These are phyloP conservation scores for Nemapogon koenigi DNA, from an alignment of 2,888 invertebrate genomes.

Conservation along the genomic window DNA sequence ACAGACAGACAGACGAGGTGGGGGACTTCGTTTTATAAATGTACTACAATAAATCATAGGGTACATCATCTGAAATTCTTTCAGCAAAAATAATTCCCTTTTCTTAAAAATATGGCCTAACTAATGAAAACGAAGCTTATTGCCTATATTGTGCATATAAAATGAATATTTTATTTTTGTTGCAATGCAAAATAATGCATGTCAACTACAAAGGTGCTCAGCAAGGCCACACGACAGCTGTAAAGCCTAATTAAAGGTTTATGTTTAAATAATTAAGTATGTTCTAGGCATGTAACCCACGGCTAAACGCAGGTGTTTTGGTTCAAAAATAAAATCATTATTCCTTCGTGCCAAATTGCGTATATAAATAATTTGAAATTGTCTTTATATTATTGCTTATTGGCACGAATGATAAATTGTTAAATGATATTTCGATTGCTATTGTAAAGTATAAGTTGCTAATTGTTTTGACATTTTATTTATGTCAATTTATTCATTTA, in stretches of 20 bases:
- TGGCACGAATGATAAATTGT: conserved; percentile 20
- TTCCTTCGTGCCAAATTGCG: conserved; percentile 50
- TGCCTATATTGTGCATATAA: no score
- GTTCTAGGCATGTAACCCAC: conserved; percentile 28
- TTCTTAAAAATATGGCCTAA: no score
- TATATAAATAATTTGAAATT: conserved; percentile 32
- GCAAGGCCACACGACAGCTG: conserved; percentile 54
- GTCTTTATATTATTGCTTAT: conserved; percentile 24
- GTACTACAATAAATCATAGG: no score
- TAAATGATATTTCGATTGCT: no score
- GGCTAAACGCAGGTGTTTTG: conserved; percentile 43
- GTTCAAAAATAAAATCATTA: conserved; percentile 55
- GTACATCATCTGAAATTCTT: no score
- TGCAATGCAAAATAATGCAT: conserved; percentile 50
- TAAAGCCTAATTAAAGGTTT: conserved; percentile 57
- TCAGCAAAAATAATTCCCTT: no score
- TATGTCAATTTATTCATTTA: no score
- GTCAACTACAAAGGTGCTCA: conserved; percentile 53
- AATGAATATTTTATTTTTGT: conserved; percentile 50
- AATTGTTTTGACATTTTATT: no score
- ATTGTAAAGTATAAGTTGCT: no score
- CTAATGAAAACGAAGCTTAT: no score
- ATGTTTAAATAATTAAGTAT: conserved; percentile 62
- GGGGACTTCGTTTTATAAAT: no score
- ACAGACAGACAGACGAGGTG: no score